These are phyloP conservation scores for Pseudopipra pipra DNA, from an alignment of 2,113 vertebrate species.

Conservation along the genomic window DNA sequence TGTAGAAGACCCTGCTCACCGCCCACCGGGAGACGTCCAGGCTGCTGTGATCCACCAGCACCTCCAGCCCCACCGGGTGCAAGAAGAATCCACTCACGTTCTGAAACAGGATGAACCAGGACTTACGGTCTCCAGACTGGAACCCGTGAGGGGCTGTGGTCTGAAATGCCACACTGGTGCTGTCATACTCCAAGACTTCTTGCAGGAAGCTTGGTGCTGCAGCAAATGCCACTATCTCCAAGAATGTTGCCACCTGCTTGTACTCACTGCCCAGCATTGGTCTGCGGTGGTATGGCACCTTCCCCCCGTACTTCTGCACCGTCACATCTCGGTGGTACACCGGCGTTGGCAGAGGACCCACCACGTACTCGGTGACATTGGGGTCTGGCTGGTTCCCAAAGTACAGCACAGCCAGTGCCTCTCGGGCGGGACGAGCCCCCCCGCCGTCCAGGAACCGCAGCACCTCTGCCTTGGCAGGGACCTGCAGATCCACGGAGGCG, in stretches of 20 bases:
- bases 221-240: constrained; percentile 19
- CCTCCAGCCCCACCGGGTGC: constrained; percentile 72
- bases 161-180: background rate
- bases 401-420: constrained; percentile 84
- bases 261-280: constrained; percentile 42
- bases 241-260: background rate
- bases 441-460: constrained; percentile 76
- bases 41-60: constrained; percentile 71
- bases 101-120: constrained; percentile 64
- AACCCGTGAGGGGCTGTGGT: constrained; percentile 42
- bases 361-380: background rate
- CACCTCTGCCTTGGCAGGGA: constrained; percentile 79
- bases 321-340: constrained; percentile 71
- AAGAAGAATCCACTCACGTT: constrained; percentile 65
- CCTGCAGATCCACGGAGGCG: constrained; percentile 79
- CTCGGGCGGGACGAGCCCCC: constrained; percentile 60
- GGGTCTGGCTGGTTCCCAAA: constrained; percentile 67
- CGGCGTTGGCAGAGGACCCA: too few species aligned
- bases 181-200: constrained; percentile 41
- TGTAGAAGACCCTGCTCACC: constrained; percentile 68
- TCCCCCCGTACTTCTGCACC: constrained; percentile 41
- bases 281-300: constrained; percentile 74
- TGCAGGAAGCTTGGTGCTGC: constrained; percentile 56
- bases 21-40: constrained; percentile 48
- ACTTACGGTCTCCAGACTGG: constrained; percentile 57